These are phyloP conservation scores for Scalopus aquaticus DNA, from an alignment of 2,113 vertebrate species.

Conservation along the genomic window DNA sequence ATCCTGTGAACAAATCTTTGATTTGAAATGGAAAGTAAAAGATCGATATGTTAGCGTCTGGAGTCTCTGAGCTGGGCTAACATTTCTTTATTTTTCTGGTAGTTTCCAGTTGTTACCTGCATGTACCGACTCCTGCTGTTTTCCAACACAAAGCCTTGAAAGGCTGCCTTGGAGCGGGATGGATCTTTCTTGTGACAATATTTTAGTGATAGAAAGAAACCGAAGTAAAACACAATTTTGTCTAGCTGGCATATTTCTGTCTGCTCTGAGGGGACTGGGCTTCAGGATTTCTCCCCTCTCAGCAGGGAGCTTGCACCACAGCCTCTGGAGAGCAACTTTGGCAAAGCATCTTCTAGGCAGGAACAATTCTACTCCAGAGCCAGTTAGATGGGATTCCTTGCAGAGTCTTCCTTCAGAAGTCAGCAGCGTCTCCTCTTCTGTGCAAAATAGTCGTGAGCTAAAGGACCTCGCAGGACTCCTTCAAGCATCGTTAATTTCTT, in stretches of 20 bases:
- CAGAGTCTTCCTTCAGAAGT: not conserved
- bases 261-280: not conserved
- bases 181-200: not conserved
- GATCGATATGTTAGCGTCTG: not conserved
- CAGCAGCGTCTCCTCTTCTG: not conserved
- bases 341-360: not conserved
- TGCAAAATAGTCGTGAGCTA: not conserved
- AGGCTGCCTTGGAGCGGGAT: not conserved
- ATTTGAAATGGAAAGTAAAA: not conserved
- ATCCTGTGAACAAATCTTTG: not conserved
- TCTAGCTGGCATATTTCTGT: not conserved
- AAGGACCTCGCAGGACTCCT: not conserved
- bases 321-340: not conserved
- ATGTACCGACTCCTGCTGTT: not conserved
- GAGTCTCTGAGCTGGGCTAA: not conserved
- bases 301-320: not conserved
- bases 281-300: not conserved
- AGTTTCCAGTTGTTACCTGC: not conserved
- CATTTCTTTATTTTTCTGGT: not conserved
- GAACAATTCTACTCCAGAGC: not conserved
- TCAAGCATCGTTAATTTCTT: constrained; percentile 41
- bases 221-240: not conserved
- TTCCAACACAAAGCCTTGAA: not conserved
- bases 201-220: not conserved
- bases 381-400: not conserved